A percentile compares a stretch with the other conserved stretches of the same genome.
phyloP scores from a whole-genome alignment of 2,797 vertebrate species.

The Cephalopachus bancanus region DNA sequence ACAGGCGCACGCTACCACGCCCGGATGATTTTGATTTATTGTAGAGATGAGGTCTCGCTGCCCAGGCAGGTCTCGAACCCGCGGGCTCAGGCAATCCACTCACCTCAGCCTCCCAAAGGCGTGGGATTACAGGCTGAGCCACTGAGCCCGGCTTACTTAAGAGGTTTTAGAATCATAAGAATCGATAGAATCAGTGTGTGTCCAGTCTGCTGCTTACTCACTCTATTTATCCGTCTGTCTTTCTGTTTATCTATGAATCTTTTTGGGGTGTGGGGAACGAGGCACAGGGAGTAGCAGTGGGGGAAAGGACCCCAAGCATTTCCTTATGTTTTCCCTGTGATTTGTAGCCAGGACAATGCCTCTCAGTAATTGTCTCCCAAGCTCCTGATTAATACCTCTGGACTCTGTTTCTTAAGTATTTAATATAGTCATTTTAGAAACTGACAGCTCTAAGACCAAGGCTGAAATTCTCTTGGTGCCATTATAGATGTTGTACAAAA shows the following conservation, averaged over 20 bases:
- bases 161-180: background rate
- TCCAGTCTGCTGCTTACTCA: background rate
- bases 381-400: background rate
- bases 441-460: background rate
- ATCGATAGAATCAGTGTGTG: background rate
- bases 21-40: no score
- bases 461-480: background rate
- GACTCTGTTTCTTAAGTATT: background rate
- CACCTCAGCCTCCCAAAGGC: no score
- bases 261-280: background rate
- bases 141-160: no score
- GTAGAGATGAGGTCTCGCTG: no score
- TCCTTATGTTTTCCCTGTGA: background rate
- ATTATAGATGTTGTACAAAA: background rate
- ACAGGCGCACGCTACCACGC: no score
- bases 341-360: background rate
- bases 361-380: background rate
- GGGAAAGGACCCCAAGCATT: background rate
- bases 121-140: no score
- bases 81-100: no score
- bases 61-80: no score
- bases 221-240: background rate
- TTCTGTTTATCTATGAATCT: background rate
- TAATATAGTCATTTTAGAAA: conserved; percentile 28
- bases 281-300: background rate